A percentile compares a stretch with the other conserved stretches of the same genome.
Conservation (phyloP, 2,797 vertebrate genomes). For the Tachyglossus aculeatus region DNA sequence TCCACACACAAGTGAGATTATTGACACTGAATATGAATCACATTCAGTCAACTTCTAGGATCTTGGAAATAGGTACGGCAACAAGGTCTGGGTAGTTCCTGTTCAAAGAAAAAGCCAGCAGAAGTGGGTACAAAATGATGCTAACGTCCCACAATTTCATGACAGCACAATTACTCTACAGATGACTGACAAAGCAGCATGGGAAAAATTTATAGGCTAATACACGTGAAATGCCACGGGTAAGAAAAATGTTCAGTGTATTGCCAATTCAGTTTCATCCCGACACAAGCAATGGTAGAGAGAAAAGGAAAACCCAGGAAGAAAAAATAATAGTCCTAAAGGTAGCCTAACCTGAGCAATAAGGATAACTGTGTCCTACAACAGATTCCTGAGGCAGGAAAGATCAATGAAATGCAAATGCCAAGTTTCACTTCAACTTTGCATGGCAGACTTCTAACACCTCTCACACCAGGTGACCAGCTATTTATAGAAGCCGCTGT, state of each 20-base stretch:
- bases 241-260: background rate
- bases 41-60: background rate
- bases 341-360: background rate
- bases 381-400: background rate
- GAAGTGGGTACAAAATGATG: background rate
- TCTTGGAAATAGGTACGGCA: background rate
- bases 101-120: background rate
- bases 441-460: background rate
- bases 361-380: background rate
- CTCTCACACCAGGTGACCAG: background rate
- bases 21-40: background rate
- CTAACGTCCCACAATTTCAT: conserved; percentile 1
- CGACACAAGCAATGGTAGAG: background rate
- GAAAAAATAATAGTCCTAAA: accelerated
- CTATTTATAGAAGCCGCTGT: background rate
- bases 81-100: background rate
- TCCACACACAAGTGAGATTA: background rate
- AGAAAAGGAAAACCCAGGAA: background rate
- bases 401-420: background rate
- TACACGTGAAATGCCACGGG: background rate
- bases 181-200: background rate
- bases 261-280: too few relatives aligned
- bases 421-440: background rate
- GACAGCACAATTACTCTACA: background rate
- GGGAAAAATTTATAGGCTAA: background rate